Conservation (phyloP, 2,113 vertebrate genomes). For the Orycteropus afer region DNA sequence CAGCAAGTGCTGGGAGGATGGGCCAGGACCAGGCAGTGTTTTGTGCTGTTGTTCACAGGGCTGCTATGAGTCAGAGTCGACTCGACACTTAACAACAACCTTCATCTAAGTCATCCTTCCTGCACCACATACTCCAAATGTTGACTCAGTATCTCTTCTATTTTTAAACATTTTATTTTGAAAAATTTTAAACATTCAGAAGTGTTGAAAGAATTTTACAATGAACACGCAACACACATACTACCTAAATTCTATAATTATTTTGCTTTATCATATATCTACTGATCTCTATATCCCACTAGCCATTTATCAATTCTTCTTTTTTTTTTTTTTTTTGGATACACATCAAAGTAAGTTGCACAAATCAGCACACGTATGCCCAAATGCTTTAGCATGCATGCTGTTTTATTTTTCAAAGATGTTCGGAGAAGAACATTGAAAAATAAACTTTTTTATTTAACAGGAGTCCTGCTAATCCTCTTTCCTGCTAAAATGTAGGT, state of each 20-base stretch:
- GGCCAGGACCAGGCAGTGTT: too few species aligned
- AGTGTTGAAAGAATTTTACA: not conserved
- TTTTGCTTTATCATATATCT: not conserved
- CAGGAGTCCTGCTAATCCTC: not conserved
- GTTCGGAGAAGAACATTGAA: not conserved
- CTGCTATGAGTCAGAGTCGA: too few species aligned
- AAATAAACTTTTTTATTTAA: not conserved
- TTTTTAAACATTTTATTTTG: not conserved
- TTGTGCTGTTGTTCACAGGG: too few species aligned
- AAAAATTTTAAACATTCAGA: not conserved
- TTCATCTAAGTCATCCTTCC: not conserved
- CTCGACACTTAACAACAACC: not conserved
- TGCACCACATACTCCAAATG: too few species aligned
- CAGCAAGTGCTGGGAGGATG: too few species aligned
- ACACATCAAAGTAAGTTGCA: not conserved
- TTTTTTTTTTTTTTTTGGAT: not conserved
- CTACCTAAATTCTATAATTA: not conserved
- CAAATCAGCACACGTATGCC: not conserved
- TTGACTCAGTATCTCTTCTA: not conserved
- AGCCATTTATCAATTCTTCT: not conserved
- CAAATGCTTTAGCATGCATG: not conserved
- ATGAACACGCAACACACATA: not conserved
- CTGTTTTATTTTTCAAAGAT: constrained; percentile 20
- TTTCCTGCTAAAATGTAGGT: not conserved
- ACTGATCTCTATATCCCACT: not conserved